phyloP scores from a whole-genome alignment of 2,797 vertebrate species.

The Coracias cyanogaster region DNA sequence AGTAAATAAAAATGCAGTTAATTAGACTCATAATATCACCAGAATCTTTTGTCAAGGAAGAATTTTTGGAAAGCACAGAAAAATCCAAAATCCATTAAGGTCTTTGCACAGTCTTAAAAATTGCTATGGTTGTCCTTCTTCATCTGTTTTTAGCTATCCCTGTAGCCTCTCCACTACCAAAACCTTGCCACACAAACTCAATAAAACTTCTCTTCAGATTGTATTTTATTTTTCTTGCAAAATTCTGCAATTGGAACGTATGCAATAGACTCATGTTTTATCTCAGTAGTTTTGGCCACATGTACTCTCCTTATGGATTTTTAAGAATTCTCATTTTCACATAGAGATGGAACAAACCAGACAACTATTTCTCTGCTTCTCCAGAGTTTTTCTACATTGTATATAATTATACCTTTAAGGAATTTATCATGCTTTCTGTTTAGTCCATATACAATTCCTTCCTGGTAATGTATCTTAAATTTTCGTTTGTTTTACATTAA shows the following conservation, averaged over 20 bases:
- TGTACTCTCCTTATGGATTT: not conserved
- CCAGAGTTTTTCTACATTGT: not conserved
- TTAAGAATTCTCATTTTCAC: not conserved
- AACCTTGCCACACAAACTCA: not conserved
- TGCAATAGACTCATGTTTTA: not conserved
- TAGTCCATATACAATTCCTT: not conserved
- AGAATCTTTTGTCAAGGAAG: not conserved
- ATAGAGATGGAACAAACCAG: not conserved
- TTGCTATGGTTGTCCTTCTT: not conserved
- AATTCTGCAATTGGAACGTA: not conserved
- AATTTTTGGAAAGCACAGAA: not conserved
- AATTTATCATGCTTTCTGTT: not conserved
- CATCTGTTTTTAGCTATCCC: not conserved
- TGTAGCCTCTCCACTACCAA: not conserved
- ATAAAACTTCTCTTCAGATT: not conserved
- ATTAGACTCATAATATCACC: not conserved
- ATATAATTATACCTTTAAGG: not conserved
- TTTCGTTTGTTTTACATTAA: not conserved
- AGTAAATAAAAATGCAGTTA: not conserved
- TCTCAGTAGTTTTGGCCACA: not conserved
- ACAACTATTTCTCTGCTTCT: not conserved
- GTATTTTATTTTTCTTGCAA: not conserved
- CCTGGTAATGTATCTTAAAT: not conserved
- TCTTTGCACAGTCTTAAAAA: not conserved
- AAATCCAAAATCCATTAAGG: not conserved